Percentiles rank a stretch among this genome's conserved stretches.
Evolutionary conservation across 2,888 invertebrate species (phyloP).

Genomic region (Polyploca ridens): DNA sequence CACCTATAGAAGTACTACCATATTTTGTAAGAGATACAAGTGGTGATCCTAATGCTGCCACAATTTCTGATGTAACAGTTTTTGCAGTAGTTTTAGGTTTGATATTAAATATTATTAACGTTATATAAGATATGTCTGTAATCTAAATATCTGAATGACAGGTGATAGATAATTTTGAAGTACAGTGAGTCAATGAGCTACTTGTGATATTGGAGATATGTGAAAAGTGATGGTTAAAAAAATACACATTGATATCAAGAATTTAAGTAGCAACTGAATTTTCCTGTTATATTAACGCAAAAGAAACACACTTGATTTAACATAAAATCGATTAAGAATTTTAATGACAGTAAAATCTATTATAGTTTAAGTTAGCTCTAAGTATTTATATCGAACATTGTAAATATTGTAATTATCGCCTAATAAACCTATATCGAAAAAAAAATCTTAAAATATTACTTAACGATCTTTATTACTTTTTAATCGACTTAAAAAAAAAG

Average conservation of each 20-base stretch:
- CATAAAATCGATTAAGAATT: too few relatives aligned
- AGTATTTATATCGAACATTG: not conserved
- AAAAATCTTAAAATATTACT: too few relatives aligned
- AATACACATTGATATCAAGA: not conserved
- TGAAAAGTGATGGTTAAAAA: not conserved
- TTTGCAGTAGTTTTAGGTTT: conserved; percentile 48
- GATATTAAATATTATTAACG: conserved; percentile 31
- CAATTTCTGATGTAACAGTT: conserved; percentile 36
- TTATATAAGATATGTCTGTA: conserved; percentile 13
- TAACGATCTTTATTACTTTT: too few relatives aligned
- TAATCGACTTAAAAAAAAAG: too few relatives aligned
- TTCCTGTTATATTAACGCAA: not conserved
- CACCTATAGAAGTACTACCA: conserved; percentile 88
- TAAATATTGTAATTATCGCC: not conserved
- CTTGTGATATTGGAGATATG: not conserved
- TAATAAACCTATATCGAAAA: not conserved
- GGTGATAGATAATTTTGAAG: not conserved
- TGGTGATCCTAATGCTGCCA: conserved; percentile 33
- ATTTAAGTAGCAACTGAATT: too few relatives aligned
- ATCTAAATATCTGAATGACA: not conserved
- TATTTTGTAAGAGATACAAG: conserved; percentile 82
- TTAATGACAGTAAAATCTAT: not conserved
- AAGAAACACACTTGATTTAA: not conserved
- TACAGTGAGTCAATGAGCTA: not conserved
- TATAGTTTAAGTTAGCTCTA: not conserved